Percentiles rank a stretch among this genome's conserved stretches.
Conservation (phyloP, 2,888 invertebrate species). For the Trissoscelio sp. region DNA sequence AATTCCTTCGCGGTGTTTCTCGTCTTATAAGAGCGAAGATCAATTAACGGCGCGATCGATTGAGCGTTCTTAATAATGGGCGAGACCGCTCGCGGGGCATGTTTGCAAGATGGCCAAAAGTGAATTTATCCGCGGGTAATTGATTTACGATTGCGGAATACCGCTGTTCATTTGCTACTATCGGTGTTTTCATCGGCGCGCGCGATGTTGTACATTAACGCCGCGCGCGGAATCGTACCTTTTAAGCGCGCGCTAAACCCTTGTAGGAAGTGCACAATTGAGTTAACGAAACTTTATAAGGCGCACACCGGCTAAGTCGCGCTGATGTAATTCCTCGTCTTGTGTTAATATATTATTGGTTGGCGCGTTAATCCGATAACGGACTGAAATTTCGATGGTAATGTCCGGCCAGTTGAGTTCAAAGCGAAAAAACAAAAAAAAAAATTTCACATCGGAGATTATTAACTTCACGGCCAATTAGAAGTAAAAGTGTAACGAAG, state of each 20-base stretch:
- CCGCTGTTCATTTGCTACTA: slow-evolving; percentile 63
- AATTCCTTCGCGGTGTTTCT: slow-evolving; percentile 53
- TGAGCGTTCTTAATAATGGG: slow-evolving; percentile 60
- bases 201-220: slow-evolving; percentile 58
- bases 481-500: slow-evolving; percentile 21
- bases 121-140: slow-evolving; percentile 58
- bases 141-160: slow-evolving; percentile 65
- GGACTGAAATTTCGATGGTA: slow-evolving; percentile 41
- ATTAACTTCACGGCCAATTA: slow-evolving; percentile 43
- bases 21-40: slow-evolving; percentile 52
- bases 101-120: slow-evolving; percentile 56
- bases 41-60: slow-evolving; percentile 56
- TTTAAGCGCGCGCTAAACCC: slow-evolving; percentile 78
- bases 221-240: slow-evolving; percentile 71
- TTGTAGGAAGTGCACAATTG: slow-evolving; percentile 77
- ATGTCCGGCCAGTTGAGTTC: no score
- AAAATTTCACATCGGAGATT: slow-evolving; percentile 15
- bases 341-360: slow-evolving; percentile 33
- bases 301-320: slow-evolving; percentile 52
- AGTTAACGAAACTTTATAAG: slow-evolving; percentile 76
- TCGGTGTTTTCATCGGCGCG: slow-evolving; percentile 61
- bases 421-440: slow-evolving; percentile 20
- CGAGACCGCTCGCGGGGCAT: slow-evolving; percentile 21
- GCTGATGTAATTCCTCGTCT: slow-evolving; percentile 37
- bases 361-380: slow-evolving; percentile 46